phyloP scores from a whole-genome alignment of 2,113 vertebrate genomes.

The Pseudorasbora parva region DNA sequence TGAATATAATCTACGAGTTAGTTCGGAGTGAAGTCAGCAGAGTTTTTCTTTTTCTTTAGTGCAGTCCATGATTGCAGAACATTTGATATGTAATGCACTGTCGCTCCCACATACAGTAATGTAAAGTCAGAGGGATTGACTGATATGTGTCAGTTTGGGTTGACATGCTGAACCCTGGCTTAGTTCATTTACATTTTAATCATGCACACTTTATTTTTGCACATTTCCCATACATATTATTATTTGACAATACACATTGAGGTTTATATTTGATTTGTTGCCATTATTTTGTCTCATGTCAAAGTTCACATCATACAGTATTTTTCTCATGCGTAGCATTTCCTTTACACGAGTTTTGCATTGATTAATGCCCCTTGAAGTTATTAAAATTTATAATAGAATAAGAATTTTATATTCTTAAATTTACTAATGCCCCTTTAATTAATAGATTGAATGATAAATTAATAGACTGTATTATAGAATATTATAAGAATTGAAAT shows the following conservation, averaged over 20 bases:
- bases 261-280: background rate
- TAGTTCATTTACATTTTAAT: background rate
- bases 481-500: background rate
- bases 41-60: conserved; percentile 8
- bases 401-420: too few species aligned
- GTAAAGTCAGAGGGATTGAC: background rate
- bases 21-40: background rate
- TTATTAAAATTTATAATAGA: too few species aligned
- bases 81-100: background rate
- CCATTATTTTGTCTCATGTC: background rate
- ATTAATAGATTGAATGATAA: too few species aligned
- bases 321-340: background rate
- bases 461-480: too few species aligned
- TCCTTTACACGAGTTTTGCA: background rate
- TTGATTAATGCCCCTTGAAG: background rate
- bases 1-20: background rate
- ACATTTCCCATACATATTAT: too few species aligned
- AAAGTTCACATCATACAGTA: too few species aligned
- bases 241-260: background rate
- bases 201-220: too few species aligned
- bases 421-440: too few species aligned
- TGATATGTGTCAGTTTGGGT: background rate
- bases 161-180: background rate
- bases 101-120: background rate
- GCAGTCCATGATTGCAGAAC: background rate